Percentiles rank a stretch among this genome's conserved stretches.
Conservation (phyloP, 2,797 vertebrate species). For the Ciconia nigra region DNA sequence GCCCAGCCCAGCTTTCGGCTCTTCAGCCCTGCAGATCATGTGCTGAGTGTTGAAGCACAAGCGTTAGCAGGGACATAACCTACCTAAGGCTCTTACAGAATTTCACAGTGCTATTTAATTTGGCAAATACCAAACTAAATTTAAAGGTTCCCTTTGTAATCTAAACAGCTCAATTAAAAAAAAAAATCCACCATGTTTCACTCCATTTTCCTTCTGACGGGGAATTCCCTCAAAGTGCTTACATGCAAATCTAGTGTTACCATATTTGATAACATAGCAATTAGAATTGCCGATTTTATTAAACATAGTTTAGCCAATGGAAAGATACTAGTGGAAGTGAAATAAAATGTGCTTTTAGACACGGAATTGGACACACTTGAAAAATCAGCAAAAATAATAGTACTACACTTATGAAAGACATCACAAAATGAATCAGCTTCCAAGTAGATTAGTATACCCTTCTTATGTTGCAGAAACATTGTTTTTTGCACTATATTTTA, state of each 20-base stretch:
- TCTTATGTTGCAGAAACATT: background rate
- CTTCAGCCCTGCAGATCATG: background rate
- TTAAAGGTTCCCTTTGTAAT: background rate
- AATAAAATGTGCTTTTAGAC: background rate
- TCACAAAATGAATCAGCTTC: background rate
- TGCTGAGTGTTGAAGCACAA: background rate
- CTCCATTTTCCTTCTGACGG: background rate
- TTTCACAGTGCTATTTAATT: constrained; percentile 20
- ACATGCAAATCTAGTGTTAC: background rate
- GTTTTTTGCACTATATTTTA: constrained; percentile 1
- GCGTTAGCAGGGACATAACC: background rate
- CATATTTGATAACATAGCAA: background rate
- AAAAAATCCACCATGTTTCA: background rate
- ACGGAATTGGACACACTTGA: background rate
- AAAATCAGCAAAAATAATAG: background rate
- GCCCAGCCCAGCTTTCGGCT: background rate
- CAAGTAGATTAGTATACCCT: background rate
- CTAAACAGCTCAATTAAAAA: background rate
- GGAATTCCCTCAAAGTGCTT: background rate
- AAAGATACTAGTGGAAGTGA: background rate
- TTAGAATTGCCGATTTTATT: background rate
- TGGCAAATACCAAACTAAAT: background rate
- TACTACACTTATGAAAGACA: background rate
- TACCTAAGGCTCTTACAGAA: background rate
- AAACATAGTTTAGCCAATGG: background rate